Base-by-base conservation (phyloP, 1,140 invertebrate genomes). In the Holcopasites calliopsidis region DNA sequence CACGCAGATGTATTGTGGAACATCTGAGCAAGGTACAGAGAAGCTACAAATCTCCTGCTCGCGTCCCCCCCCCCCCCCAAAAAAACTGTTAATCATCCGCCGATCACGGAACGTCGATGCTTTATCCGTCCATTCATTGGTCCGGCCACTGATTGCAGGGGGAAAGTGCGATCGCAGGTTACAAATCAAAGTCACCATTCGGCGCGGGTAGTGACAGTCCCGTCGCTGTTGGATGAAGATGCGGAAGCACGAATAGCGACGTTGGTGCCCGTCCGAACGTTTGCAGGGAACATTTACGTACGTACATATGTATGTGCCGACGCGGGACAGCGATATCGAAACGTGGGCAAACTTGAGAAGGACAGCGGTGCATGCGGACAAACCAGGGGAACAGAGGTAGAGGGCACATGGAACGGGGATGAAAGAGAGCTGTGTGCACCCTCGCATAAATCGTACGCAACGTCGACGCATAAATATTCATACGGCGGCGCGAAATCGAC, bases 111-210 rank as follows among this genome's bases (percentile, higher is more conserved):
- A 23, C 68, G 66, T 68, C 38, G 62, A 71, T 61, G 66, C 74
- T 65, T 66, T 70, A 71, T 79, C 71, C 60, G 77, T 70, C 65
- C 65, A 23, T 79, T 66, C 55, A 75, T 82, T 70, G 78, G 40
- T 79, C 70, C 50, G 44, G 47, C 49, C 66, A 49, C 44, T 79
- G 83, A 85, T 85, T 78, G 83, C 72, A 62, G 49, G 11, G 58
- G 52, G n/a, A 6, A 31, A 28, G 55, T 23, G 40, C 18, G 40
- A n/a, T 10, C 44, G 58, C 55, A 44, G 72, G 79, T 82, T 79
- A 82, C 83, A 85, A 82, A 85, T 85, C 83, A 85, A 85, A 84
- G 76, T 85, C 83, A 71, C 28, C 54, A 49, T 44, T 50, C 61
- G 50, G 50, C 70, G 31, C 18, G 52, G 44, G 70, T 54, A 55